Conservation (phyloP, 2,888 invertebrate genomes). For the Habrosyne pyritoides region DNA sequence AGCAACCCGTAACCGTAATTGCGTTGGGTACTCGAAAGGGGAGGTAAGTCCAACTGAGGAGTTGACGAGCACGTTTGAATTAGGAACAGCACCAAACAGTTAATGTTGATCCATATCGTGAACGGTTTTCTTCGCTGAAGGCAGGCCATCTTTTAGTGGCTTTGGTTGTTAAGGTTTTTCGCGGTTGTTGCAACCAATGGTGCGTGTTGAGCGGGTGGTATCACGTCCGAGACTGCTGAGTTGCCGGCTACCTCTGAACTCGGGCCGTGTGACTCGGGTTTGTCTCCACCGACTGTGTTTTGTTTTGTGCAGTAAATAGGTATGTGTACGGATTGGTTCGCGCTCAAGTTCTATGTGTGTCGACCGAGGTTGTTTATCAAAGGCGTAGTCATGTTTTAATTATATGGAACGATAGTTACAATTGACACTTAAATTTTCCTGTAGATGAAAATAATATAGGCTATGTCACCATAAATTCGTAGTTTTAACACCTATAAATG, state of each 20-base stretch:
- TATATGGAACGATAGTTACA: neutral
- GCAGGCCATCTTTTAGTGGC: slow-evolving; percentile 67
- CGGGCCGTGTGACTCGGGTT: slow-evolving; percentile 74
- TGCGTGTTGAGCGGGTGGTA: slow-evolving; percentile 70
- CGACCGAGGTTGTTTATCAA: slow-evolving; percentile 5
- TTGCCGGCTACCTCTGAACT: slow-evolving; percentile 54
- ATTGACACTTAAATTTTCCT: neutral
- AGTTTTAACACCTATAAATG: no score
- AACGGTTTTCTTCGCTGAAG: slow-evolving; percentile 44
- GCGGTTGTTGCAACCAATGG: slow-evolving; percentile 52
- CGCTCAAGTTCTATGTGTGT: slow-evolving; percentile 6
- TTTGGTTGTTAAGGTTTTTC: slow-evolving; percentile 33
- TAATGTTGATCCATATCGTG: slow-evolving; percentile 52
- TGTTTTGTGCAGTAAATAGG: slow-evolving; percentile 10
- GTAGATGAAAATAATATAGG: no score
- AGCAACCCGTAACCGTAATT: slow-evolving; percentile 64
- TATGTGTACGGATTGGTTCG: slow-evolving; percentile 12
- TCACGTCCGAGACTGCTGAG: slow-evolving; percentile 68
- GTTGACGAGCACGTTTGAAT: slow-evolving; percentile 40
- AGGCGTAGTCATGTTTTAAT: neutral
- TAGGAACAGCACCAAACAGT: slow-evolving; percentile 42
- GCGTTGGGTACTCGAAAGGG: slow-evolving; percentile 67
- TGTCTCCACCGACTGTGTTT: slow-evolving; percentile 30
- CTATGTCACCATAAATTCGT: no score
- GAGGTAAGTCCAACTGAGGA: slow-evolving; percentile 84